phyloP scores from a whole-genome alignment of 2,113 vertebrate genomes.

The Thryonomys swinderianus region DNA sequence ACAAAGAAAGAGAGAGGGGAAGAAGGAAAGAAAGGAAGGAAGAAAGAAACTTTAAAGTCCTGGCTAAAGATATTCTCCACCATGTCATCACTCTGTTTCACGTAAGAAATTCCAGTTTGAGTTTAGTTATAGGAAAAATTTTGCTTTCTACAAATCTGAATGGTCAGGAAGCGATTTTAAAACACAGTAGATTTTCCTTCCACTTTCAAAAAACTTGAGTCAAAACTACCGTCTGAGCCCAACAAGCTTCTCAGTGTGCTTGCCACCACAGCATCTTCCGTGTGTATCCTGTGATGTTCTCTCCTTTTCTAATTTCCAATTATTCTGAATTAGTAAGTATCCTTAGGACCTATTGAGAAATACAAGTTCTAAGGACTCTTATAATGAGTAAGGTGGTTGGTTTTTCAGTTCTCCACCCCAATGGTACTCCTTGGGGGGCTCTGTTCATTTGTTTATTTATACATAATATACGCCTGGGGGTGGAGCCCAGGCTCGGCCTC shows the following conservation, averaged over 20 bases:
- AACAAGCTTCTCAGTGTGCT: neutral
- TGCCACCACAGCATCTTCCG: neutral
- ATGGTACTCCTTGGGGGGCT: neutral
- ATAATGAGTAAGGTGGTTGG: neutral
- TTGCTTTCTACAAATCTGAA: neutral
- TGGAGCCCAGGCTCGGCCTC: neutral
- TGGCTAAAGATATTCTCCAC: neutral
- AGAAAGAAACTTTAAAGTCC: neutral
- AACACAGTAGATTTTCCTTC: neutral
- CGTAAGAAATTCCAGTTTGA: neutral
- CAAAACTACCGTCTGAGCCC: neutral
- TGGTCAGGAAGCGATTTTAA: constrained; percentile 1
- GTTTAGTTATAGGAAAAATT: constrained; percentile 40
- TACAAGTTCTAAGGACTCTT: neutral
- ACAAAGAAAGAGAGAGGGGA: no score
- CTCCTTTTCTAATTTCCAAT: neutral
- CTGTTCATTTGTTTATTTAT: neutral
- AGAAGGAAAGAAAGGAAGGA: neutral
- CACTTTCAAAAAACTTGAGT: constrained; percentile 52
- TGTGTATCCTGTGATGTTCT: neutral
- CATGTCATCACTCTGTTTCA: neutral
- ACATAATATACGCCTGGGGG: no score
- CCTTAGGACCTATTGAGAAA: neutral
- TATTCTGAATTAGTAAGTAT: neutral
- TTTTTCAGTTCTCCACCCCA: neutral